Evolutionary conservation across 2,888 invertebrate species (phyloP).

Genomic region (Apomyelois bistriatella): DNA sequence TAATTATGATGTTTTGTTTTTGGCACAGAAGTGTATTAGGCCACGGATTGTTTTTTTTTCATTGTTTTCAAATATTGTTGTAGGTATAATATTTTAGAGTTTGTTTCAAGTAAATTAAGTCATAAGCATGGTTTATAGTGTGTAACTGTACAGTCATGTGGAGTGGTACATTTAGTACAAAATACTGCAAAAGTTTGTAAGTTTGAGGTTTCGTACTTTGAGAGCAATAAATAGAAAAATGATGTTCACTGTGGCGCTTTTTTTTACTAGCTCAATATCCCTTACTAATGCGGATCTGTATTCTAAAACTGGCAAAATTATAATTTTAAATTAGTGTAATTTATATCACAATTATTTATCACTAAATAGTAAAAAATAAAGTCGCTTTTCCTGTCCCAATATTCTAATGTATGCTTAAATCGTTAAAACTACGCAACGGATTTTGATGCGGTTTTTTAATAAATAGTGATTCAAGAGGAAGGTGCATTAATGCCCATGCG

Average conservation of each 20-base stretch:
- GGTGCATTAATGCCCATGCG: no score
- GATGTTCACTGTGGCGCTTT: slow-evolving; percentile 43
- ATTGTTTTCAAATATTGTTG: slow-evolving; percentile 31
- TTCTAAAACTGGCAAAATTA: no score
- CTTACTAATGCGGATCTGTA: neutral
- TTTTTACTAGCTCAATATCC: neutral
- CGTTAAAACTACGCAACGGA: no score
- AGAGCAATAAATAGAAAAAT: slow-evolving; percentile 74
- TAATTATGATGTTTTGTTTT: slow-evolving; percentile 4
- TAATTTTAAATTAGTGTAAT: no score
- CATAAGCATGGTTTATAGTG: slow-evolving; percentile 33
- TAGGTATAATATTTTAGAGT: slow-evolving; percentile 16
- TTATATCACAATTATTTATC: no score
- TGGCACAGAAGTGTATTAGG: slow-evolving; percentile 15
- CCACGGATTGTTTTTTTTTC: slow-evolving; percentile 28
- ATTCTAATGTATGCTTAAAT: no score
- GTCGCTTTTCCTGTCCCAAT: no score
- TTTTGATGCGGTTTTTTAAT: no score
- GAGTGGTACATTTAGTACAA: slow-evolving; percentile 74
- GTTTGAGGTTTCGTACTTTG: slow-evolving; percentile 60
- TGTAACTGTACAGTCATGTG: slow-evolving; percentile 47
- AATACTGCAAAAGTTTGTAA: slow-evolving; percentile 59
- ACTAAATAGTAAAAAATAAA: no score
- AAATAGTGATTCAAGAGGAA: no score
- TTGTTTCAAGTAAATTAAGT: neutral